Conservation (phyloP, 1,140 invertebrate genomes). For the Rhopalosiphum maidis region DNA sequence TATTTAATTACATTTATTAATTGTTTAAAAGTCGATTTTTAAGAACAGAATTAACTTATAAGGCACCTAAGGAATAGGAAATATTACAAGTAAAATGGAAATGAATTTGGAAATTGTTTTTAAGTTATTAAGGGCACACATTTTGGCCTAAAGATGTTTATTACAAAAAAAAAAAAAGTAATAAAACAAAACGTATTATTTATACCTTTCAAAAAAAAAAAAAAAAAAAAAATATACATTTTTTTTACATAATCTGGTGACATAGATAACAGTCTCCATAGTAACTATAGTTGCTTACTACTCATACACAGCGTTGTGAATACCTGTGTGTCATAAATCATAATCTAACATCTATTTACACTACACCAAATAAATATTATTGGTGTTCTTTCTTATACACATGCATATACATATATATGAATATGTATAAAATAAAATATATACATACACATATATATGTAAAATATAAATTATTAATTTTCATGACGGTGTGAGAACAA, state of each 20-base stretch:
- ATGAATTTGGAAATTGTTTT: neutral
- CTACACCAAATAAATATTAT: neutral
- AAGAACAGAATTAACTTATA: neutral
- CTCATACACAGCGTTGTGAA: constrained; percentile 33
- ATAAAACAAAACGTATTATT: constrained; percentile 47
- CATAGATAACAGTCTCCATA: constrained; percentile 53
- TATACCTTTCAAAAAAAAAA: constrained; percentile 49
- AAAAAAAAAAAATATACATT: constrained; percentile 54
- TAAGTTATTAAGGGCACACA: constrained; percentile 34
- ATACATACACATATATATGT: neutral
- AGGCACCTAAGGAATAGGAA: constrained; percentile 18
- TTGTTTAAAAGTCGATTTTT: constrained; percentile 9
- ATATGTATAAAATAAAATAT: neutral
- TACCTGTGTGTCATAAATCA: constrained; percentile 32
- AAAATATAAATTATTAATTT: constrained; percentile 31
- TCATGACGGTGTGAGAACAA: constrained; percentile 45
- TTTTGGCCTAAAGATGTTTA: constrained; percentile 38
- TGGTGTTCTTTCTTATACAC: neutral
- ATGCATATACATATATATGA: constrained; percentile 13
- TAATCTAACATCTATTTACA: constrained; percentile 48
- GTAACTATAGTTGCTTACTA: constrained; percentile 50
- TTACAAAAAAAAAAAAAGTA: constrained; percentile 52
- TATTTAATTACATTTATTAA: neutral
- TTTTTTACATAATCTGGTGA: constrained; percentile 53
- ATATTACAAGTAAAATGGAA: neutral